Conservation (phyloP, 2,797 vertebrate genomes). For the Cossypha heuglini region DNA sequence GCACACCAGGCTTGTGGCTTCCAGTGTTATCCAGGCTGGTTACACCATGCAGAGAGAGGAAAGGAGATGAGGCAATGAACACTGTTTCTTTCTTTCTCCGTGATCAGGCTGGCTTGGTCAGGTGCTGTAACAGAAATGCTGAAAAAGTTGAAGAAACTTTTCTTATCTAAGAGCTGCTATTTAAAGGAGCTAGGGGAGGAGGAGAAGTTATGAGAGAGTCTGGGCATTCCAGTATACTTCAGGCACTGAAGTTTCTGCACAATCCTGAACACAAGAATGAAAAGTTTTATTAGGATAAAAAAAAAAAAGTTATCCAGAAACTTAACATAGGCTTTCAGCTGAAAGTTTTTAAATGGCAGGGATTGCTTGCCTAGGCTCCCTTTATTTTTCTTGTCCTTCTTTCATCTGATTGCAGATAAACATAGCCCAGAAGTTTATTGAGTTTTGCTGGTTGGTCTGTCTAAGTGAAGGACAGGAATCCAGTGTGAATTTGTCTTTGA, state of each 20-base stretch:
- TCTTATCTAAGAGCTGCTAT: neutral
- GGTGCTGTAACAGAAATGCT: neutral
- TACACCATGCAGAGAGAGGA: constrained; percentile 30
- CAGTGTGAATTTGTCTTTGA: neutral
- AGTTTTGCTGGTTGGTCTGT: neutral
- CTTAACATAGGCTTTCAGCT: neutral
- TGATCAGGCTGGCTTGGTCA: constrained; percentile 2
- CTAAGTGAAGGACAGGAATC: neutral
- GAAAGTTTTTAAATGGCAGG: neutral
- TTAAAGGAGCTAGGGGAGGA: neutral
- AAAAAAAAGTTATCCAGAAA: neutral
- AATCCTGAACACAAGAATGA: neutral
- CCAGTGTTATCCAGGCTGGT: constrained; percentile 23
- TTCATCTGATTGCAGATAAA: neutral
- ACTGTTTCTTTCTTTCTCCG: neutral
- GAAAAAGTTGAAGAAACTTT: constrained; percentile 43
- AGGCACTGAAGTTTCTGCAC: neutral
- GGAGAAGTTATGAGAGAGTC: neutral
- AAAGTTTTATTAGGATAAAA: neutral
- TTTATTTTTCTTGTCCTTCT: neutral
- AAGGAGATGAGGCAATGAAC: constrained; percentile 19
- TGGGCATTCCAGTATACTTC: neutral
- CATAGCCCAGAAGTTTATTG: neutral
- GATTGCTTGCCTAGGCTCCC: neutral
- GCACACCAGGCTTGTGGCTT: constrained; percentile 40